Base-by-base conservation (phyloP, 1,140 invertebrate species). In the Macrostomum lignano region DNA sequence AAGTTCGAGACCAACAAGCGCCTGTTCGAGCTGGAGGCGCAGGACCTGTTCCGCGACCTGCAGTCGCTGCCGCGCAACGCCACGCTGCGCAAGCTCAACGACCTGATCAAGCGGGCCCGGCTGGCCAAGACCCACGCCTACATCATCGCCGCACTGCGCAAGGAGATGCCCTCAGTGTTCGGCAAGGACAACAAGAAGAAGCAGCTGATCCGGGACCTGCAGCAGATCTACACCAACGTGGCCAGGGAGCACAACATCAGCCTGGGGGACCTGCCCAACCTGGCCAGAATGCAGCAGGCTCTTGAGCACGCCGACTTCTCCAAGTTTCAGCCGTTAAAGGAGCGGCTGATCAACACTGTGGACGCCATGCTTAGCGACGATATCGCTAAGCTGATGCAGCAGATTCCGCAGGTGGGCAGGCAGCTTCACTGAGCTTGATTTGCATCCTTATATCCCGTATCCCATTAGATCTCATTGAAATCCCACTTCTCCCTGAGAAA, bases 91-190 rank as follows among this genome's bases (percentile, higher is more conserved):
- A 96, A 96, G 61, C 61, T 96, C 1, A 94, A 94, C 55, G 86
- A 94, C 61, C 66, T 96, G 37, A 93, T 94, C 39, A 94, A 94
- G 60, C 61, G 86, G 47, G 84, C 86, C 15, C 65, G 86, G 29
- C 60, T 93, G 25, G 84, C 86, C 35, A 91, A 91, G 64, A 72
- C n/a, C n/a, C 81, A 93, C 58, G 81, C 86, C 1, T 91, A 88
- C 48, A 88, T 94, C 41, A 91, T 94, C 35, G 71, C 73, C 40
- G 73, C 81, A 40, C 62, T 94, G 34, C 67, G 72, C 42, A 88
- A 88, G 61, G 78, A 86, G 44, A 91, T 93, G 79, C 84, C 81
- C 0, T 70, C 70, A 2, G 66, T 94, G 58, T 91, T 96, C 55
- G 78, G 79, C 11, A 91, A 93, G 52, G 68, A 69, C 25, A 68